Conservation (phyloP, 92 coral and sea anemone genomes). For the Phymanthus crucifer region DNA sequence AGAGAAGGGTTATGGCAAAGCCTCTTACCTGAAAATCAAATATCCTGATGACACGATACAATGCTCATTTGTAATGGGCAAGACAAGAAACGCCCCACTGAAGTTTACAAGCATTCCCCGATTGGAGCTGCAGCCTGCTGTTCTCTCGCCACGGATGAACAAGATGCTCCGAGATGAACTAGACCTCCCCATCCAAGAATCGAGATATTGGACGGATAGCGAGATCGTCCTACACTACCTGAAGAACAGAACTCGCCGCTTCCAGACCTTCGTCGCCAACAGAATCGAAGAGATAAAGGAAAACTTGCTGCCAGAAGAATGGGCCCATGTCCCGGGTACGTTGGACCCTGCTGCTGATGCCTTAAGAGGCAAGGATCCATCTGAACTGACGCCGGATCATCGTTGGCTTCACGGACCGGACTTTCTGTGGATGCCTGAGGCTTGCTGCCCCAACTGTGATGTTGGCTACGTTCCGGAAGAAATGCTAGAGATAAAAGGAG, state of each 20-base stretch:
- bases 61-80: constrained; percentile 58
- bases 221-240: constrained; percentile 50
- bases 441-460: too few relatives aligned
- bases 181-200: constrained; percentile 29
- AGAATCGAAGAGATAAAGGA: constrained; percentile 48
- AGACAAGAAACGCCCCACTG: constrained; percentile 46
- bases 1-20: constrained; percentile 47
- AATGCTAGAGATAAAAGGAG: too few relatives aligned
- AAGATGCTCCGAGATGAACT: constrained; percentile 38
- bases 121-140: constrained; percentile 62
- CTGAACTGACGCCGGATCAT: too few relatives aligned
- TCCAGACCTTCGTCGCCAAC: constrained; percentile 60
- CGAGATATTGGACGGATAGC: constrained; percentile 56
- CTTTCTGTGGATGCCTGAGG: too few relatives aligned
- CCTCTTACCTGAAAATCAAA: constrained; percentile 40
- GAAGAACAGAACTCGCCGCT: constrained; percentile 42
- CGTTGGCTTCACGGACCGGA: too few relatives aligned
- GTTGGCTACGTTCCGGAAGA: too few relatives aligned
- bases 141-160: constrained; percentile 46
- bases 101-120: constrained; percentile 57
- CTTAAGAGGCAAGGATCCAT: too few relatives aligned
- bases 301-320: too few relatives aligned
- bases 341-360: too few relatives aligned
- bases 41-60: constrained; percentile 41
- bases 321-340: too few relatives aligned